Base-by-base conservation (phyloP, 2,888 invertebrate species). In the Drosophila acutilabella region DNA sequence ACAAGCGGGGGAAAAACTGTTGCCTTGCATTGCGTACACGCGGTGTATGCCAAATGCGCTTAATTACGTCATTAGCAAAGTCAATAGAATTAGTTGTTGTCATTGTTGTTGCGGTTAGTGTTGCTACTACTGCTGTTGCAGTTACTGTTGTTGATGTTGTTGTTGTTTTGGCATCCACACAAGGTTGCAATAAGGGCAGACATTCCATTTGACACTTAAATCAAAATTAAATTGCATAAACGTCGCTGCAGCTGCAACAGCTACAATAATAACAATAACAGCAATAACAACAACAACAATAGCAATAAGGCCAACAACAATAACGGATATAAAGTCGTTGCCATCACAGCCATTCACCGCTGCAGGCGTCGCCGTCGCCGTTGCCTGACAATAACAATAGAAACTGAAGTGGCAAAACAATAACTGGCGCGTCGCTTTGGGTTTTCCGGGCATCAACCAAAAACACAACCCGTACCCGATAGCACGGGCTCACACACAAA, bases 31-130 rank as follows among this genome's bases (percentile, higher is more conserved):
- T 69, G 74, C 72, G 76, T 76, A 73, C 79, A 78, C 74, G 83
- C 58, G 54, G 47, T 50, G 68, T 58, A 44, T 51, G 62, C 54
- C 75, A 73, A 87, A 83, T 88, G 81, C 84, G 68, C 86, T 86
- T 90, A 90, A 89, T 90, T 86, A 90, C 90, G 85, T 90, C 90
- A 90, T 90, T 90, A 90, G 90, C 85, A 90, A 80, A 90, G 90
- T 90, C 89, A 90, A 89, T 89, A 90, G 90, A 90, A 87, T 83
- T 81, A 83, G 81, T 79, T 52, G 73, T 51, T 78, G 78, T 16
- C 51, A 51, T 70, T 77, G 78, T 64, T 67, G 56, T 42, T 36
- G 47, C 33, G 42, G 42, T 44, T 33, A 8, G 14, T 47, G 8
- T 11, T 20, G 4, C 7, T 33, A 11, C 3, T 33, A 11, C 11